These are phyloP conservation scores for Zeuzera pyrina DNA, from an alignment of 2,888 invertebrate species.

Conservation along the genomic window DNA sequence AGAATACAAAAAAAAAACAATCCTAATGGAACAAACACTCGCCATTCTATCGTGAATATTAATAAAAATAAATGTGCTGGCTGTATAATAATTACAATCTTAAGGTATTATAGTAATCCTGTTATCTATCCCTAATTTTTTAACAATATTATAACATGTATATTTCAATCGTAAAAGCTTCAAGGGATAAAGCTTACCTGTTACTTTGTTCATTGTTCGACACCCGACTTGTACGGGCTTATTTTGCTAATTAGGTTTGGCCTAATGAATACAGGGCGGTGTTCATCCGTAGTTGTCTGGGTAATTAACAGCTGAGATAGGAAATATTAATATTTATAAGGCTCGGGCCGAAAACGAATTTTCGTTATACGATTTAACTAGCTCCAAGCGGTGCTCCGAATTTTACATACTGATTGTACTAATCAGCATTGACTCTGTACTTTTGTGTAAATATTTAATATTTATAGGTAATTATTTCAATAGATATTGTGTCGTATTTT, in stretches of 20 bases:
- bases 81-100: too few relatives aligned
- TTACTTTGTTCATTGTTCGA: too few relatives aligned
- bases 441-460: too few relatives aligned
- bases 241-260: slow-evolving; percentile 57
- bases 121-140: not conserved
- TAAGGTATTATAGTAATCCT: not conserved
- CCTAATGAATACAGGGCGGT: slow-evolving; percentile 57
- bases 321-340: slow-evolving; percentile 69
- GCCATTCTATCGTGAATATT: too few relatives aligned
- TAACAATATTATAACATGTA: not conserved
- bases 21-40: too few relatives aligned
- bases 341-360: slow-evolving; percentile 29
- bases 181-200: not conserved
- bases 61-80: too few relatives aligned
- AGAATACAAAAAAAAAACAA: too few relatives aligned
- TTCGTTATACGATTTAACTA: slow-evolving; percentile 42
- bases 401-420: slow-evolving; percentile 36
- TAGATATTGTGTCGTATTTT: not conserved
- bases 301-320: slow-evolving; percentile 63
- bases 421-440: not conserved
- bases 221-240: slow-evolving; percentile 36
- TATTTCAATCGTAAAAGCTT: not conserved
- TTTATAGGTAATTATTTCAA: too few relatives aligned
- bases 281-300: slow-evolving; percentile 57
- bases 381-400: slow-evolving; percentile 37